These are phyloP conservation scores for Oncorhynchus keta DNA, from an alignment of 2,113 vertebrate genomes.

Conservation along the genomic window DNA sequence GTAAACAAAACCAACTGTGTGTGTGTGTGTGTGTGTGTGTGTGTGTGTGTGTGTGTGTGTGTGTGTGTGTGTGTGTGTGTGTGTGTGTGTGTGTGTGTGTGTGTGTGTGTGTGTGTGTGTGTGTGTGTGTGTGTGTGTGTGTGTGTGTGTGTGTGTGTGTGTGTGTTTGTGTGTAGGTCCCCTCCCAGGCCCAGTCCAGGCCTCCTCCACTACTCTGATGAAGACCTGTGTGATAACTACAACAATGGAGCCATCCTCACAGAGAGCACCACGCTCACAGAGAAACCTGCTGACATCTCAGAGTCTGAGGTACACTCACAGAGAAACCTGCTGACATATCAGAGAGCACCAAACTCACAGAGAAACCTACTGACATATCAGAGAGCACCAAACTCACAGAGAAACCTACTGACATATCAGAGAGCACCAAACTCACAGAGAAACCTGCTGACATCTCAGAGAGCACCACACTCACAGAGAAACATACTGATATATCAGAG, in stretches of 20 bases:
- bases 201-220: constrained; percentile 91
- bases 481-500: too few species aligned
- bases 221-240: constrained; percentile 88
- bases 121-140: constrained; percentile 16
- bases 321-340: too few species aligned
- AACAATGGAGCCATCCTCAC: constrained; percentile 87
- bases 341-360: too few species aligned
- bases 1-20: too few species aligned
- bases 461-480: too few species aligned
- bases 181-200: constrained; percentile 93
- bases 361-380: too few species aligned
- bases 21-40: constrained; percentile 12
- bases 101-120: constrained; percentile 18
- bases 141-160: constrained; percentile 18
- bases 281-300: constrained; percentile 85
- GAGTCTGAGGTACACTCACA: constrained; percentile 78
- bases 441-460: too few species aligned
- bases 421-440: too few species aligned
- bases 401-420: too few species aligned
- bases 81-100: constrained; percentile 19
- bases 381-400: too few species aligned
- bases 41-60: constrained; percentile 16
- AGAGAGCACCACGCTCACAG: constrained; percentile 82
- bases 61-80: constrained; percentile 16
- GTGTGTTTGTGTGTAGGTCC: constrained; percentile 73